A percentile compares a stretch with the other conserved stretches of the same genome.
Conservation (phyloP, 2,113 vertebrate species). For the Cheilinus undulatus region DNA sequence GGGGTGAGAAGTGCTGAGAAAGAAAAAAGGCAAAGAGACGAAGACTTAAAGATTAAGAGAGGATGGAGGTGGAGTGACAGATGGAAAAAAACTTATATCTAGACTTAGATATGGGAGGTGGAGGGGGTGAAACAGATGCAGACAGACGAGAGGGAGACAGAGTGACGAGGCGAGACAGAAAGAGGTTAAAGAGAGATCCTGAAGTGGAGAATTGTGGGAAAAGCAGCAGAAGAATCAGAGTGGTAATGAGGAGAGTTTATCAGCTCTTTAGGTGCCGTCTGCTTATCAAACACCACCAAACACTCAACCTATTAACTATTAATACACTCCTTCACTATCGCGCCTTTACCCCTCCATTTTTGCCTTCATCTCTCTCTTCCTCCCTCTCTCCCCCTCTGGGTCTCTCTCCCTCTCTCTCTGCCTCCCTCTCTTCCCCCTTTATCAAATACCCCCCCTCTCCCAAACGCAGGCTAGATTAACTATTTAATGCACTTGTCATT, state of each 20-base stretch:
- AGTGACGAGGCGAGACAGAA: constrained; percentile 57
- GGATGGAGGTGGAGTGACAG: constrained; percentile 30
- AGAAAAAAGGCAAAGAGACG: constrained; percentile 25
- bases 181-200: constrained; percentile 34
- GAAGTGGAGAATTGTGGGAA: constrained; percentile 75
- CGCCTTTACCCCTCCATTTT: constrained; percentile 30
- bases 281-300: constrained; percentile 79
- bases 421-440: constrained; percentile 52
- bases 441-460: constrained; percentile 65
- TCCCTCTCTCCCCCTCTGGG: constrained; percentile 56
- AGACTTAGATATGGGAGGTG: constrained; percentile 20
- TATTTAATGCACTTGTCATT: constrained; percentile 81
- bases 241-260: constrained; percentile 79
- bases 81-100: constrained; percentile 18
- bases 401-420: constrained; percentile 36
- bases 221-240: constrained; percentile 65
- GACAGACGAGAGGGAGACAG: constrained; percentile 12
- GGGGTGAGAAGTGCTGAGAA: constrained; percentile 36
- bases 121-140: constrained; percentile 23
- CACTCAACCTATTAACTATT: constrained; percentile 80
- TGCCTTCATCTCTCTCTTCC: constrained; percentile 53
- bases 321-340: constrained; percentile 71
- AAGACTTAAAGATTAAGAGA: constrained; percentile 30
- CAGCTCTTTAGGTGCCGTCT: constrained; percentile 75
- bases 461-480: constrained; percentile 76